A percentile compares a stretch with the other conserved stretches of the same genome.
These are phyloP conservation scores for Lateolabrax maculatus DNA, from an alignment of 2,797 vertebrate species.

Conservation along the genomic window DNA sequence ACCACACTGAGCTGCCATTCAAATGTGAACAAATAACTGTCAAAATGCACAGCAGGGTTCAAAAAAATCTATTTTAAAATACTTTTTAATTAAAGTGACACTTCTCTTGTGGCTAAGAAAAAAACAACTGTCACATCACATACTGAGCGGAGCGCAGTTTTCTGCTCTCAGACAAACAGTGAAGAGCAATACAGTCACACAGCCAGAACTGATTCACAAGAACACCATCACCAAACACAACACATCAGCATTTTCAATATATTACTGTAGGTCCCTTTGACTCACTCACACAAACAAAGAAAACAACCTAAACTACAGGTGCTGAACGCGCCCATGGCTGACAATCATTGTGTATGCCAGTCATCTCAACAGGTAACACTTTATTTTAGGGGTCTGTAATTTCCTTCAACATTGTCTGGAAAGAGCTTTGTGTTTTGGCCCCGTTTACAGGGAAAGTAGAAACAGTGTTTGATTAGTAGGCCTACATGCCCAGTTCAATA, in stretches of 20 bases:
- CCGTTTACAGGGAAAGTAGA: neutral
- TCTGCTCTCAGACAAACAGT: constrained; percentile 59
- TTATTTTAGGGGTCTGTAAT: neutral
- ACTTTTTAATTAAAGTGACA: constrained; percentile 75
- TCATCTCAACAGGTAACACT: neutral
- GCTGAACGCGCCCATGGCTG: neutral
- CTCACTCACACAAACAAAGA: constrained; percentile 30
- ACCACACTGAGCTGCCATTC: neutral
- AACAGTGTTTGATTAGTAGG: too few relatives aligned
- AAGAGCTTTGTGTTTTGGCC: neutral
- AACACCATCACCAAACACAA: constrained; percentile 52
- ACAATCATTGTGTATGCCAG: fast-evolving
- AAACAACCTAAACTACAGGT: constrained; percentile 28
- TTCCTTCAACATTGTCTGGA: neutral
- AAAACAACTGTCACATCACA: constrained; percentile 38
- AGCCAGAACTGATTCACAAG: constrained; percentile 69
- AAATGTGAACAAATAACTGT: neutral
- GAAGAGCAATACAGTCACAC: constrained; percentile 63
- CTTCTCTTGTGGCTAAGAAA: constrained; percentile 60
- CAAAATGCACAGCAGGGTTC: neutral
- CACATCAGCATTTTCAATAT: constrained; percentile 56
- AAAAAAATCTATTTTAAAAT: constrained; percentile 37
- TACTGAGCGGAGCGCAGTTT: constrained; percentile 38
- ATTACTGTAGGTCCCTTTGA: constrained; percentile 48
- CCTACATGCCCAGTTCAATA: too few relatives aligned